Base-by-base conservation (phyloP, 1,140 invertebrate species). In the Trissolcus basalis region DNA sequence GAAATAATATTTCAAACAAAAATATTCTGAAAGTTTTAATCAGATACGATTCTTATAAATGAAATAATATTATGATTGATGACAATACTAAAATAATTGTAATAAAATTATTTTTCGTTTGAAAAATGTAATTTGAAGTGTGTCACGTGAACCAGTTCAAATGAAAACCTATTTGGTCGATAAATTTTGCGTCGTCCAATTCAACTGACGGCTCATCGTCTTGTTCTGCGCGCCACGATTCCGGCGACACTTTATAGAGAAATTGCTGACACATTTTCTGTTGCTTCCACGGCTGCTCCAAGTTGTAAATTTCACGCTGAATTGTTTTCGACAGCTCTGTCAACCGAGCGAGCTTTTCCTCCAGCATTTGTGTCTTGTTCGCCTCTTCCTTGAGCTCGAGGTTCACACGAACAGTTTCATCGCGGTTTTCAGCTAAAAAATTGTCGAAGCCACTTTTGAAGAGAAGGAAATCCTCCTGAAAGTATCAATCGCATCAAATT, bases 241-340 rank as follows among this genome's bases (percentile, higher is more conserved):
- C 81, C 9, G 91, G 91, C 33, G 91, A 89, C 10, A 91, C 84
- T 78, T 90, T 89, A 78, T 89, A 90, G 14, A 93, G 83, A 83
- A 93, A 93, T 72, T 89, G 89, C 83, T 93, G 91, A 82, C 92
- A 93, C 61, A 91, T 90, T 76, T 92, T 88, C 39, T 90, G 89
- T 50, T 89, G 90, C 50, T 90, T 82, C 86, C 92, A 91, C 13
- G 89, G 90, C 79, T 93, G 92, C 68, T 91, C 90, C 47, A 90
- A 90, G 19, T 89, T 89, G 47, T 92, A 91, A 13, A 93, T 82
- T 53, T 91, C 89, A 0, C 91, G 87, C 63, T 90, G 90, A 4
- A 91, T 68, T 15, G 90, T 86, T 10, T 88, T 87, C 32, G 82
- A 86, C 13, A 78, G 79, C 0, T 80, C 79, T 0, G 69, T 80